Conservation (phyloP, 2,113 vertebrate genomes). For the Ctenodactylus gundi region DNA sequence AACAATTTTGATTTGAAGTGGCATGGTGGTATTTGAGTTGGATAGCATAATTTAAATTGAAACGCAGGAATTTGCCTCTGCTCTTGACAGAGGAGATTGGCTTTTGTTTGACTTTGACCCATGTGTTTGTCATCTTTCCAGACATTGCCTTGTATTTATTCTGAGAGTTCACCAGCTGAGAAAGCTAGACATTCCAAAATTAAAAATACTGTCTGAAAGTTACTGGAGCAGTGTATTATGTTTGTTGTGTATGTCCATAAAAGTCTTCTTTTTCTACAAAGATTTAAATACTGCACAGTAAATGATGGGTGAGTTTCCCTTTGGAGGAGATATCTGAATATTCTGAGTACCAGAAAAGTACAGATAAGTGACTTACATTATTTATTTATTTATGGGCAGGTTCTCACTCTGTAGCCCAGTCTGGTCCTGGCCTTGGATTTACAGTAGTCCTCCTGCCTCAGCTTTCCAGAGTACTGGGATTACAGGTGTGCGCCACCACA, state of each 20-base stretch:
- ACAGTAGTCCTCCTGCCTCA: no score
- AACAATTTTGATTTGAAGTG: conserved; percentile 67
- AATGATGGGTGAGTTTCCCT: conserved; percentile 25
- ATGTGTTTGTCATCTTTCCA: conserved; percentile 76
- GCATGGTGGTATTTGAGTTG: conserved; percentile 54
- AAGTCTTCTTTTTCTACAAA: conserved; percentile 6
- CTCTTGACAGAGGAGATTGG: conserved; percentile 63
- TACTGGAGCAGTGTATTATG: conserved; percentile 20
- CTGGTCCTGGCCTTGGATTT: no score
- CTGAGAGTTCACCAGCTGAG: conserved; percentile 78
- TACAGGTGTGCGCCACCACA: no score
- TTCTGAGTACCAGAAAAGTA: background rate
- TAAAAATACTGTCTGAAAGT: conserved; percentile 36
- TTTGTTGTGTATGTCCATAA: background rate
- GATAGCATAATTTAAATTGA: conserved; percentile 63
- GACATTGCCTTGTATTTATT: conserved; percentile 72
- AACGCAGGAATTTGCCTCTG: conserved; percentile 70
- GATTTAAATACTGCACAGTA: background rate
- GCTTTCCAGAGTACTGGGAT: no score
- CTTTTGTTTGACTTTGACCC: conserved; percentile 77
- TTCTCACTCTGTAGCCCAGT: no score
- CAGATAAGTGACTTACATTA: background rate
- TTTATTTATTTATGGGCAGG: no score
- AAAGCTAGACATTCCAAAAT: conserved; percentile 63
- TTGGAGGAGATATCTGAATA: background rate